Percentiles rank a stretch among this genome's conserved stretches.
Conservation (phyloP, 2,113 vertebrate species). For the Piprites chloris region DNA sequence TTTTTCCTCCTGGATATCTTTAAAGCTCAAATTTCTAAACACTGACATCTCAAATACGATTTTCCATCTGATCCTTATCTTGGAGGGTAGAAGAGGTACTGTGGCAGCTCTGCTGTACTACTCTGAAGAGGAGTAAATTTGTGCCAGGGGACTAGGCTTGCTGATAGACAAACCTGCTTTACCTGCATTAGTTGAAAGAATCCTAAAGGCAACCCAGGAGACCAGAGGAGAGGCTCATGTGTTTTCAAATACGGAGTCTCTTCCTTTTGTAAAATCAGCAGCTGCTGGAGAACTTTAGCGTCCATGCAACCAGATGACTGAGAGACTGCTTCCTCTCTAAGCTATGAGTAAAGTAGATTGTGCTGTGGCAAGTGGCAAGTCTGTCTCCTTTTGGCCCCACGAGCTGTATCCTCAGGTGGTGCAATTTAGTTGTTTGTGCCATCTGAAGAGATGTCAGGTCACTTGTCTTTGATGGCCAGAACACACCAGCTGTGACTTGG, state of each 20-base stretch:
- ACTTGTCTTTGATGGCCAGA: background rate
- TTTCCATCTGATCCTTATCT: background rate
- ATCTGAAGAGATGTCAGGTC: background rate
- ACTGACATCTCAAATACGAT: background rate
- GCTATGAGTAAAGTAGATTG: background rate
- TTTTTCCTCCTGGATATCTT: background rate
- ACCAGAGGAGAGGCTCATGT: background rate
- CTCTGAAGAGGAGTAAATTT: background rate
- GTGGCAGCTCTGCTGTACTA: background rate
- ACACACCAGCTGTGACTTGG: background rate
- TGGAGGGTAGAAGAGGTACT: background rate
- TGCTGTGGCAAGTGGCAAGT: background rate
- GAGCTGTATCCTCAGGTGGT: background rate
- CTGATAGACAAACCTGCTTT: background rate
- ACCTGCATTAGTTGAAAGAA: background rate
- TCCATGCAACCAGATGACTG: background rate
- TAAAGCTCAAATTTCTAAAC: background rate
- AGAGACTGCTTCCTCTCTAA: background rate
- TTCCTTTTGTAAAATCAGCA: background rate
- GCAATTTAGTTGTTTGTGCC: background rate
- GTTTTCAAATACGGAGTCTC: background rate
- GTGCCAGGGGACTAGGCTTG: background rate
- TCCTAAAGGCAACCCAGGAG: background rate
- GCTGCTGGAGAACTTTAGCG: background rate
- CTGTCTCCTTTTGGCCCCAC: background rate